Conservation (phyloP, 2,797 vertebrate genomes). For the Myotis findleyi region DNA sequence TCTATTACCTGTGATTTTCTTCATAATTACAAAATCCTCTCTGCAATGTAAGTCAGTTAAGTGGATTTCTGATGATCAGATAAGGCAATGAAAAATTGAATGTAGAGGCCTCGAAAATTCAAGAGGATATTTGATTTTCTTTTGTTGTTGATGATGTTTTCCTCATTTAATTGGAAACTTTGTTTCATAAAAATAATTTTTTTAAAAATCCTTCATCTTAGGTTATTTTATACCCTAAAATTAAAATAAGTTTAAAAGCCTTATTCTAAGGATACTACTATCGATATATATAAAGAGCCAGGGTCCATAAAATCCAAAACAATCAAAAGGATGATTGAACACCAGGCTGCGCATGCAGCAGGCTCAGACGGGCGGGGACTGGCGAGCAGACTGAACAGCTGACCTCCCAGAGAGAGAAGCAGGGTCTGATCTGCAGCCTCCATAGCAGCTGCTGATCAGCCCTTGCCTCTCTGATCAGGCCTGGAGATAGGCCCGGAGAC, state of each 20-base stretch:
- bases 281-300: too few species aligned
- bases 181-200: not conserved
- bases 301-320: too few species aligned
- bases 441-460: too few species aligned
- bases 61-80: constrained; percentile 24
- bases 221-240: not conserved
- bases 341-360: too few species aligned
- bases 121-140: not conserved
- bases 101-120: not conserved
- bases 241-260: not conserved
- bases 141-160: not conserved
- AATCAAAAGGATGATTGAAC: too few species aligned
- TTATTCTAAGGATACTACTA: not conserved
- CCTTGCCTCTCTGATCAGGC: too few species aligned
- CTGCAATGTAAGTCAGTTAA: not conserved
- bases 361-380: too few species aligned
- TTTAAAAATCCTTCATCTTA: not conserved
- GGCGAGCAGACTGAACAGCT: too few species aligned
- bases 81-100: not conserved
- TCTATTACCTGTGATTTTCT: constrained; percentile 26
- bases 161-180: not conserved
- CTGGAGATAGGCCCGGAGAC: too few species aligned
- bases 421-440: too few species aligned
- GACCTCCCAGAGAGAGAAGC: too few species aligned
- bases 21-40: constrained; percentile 39